phyloP scores from a whole-genome alignment of 2,113 vertebrate species.

The Sorex fumeus region DNA sequence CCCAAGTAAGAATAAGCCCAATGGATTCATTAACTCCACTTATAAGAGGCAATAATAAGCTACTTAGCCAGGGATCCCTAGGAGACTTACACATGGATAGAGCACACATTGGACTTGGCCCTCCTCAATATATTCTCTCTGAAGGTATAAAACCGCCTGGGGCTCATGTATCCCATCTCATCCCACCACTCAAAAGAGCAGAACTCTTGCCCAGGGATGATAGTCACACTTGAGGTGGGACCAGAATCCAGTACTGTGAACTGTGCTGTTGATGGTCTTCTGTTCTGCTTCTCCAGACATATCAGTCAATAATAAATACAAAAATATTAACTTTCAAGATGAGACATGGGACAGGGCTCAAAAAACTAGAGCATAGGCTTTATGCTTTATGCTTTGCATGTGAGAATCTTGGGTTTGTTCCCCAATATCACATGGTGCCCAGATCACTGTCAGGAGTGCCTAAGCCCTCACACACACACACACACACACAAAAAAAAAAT shows the following conservation, averaged over 20 bases:
- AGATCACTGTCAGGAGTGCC: no score
- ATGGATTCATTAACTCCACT: background rate
- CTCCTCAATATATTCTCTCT: background rate
- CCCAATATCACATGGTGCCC: no score
- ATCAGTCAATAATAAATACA: background rate
- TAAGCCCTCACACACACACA: no score
- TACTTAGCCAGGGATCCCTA: background rate
- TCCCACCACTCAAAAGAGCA: background rate
- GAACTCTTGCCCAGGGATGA: background rate
- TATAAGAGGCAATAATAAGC: background rate
- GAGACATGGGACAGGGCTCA: no score
- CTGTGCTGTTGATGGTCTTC: fast-evolving
- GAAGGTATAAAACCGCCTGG: background rate
- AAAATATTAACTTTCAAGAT: no score
- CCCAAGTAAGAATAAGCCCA: background rate
- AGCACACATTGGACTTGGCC: background rate
- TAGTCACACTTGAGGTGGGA: background rate
- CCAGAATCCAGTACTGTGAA: background rate
- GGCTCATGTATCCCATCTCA: background rate
- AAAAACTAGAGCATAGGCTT: no score
- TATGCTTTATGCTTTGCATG: no score
- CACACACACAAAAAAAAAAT: no score
- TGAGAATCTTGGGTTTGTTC: no score
- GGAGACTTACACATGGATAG: background rate
- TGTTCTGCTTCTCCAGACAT: background rate